Evolutionary conservation across 1,140 invertebrate genomes (phyloP).

Genomic region (Drosophila navojoa): DNA sequence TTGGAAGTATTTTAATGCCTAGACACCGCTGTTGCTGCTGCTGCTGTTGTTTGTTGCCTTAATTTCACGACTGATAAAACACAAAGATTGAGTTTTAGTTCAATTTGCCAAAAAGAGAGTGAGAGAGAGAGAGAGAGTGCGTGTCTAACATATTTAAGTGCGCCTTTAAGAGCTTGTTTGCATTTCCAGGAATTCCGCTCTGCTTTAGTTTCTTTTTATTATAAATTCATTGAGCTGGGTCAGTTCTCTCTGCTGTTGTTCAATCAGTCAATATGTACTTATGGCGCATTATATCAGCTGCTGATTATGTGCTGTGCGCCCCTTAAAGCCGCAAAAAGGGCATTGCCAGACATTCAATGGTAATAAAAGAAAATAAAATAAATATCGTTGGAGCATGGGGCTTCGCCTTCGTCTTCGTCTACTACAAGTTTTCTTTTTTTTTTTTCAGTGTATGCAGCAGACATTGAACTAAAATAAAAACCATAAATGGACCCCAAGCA

Average conservation of each 20-base stretch:
- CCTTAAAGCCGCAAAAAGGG: constrained; percentile 65
- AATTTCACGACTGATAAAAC: constrained; percentile 81
- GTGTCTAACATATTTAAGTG: constrained; percentile 15
- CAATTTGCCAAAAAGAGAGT: constrained; percentile 24
- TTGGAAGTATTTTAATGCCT: constrained; percentile 50
- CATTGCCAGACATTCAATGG: constrained; percentile 41
- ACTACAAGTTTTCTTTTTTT: not conserved
- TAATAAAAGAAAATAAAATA: constrained; percentile 51
- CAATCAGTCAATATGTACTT: constrained; percentile 52
- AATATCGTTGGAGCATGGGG: constrained; percentile 15
- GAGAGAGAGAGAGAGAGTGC: constrained; percentile 1
- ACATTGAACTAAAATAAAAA: constrained; percentile 75
- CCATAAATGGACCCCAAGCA: constrained; percentile 57
- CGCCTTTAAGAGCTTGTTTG: constrained; percentile 13
- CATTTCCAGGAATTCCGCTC: constrained; percentile 7
- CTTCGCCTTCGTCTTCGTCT: not conserved
- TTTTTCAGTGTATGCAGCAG: not conserved
- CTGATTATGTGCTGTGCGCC: constrained; percentile 54
- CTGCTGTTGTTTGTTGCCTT: constrained; percentile 38
- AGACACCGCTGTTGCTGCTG: constrained; percentile 7
- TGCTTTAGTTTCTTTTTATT: not conserved
- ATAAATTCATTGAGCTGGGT: constrained; percentile 18
- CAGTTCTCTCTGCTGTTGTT: constrained; percentile 11
- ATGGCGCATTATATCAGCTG: constrained; percentile 62
- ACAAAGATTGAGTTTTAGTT: constrained; percentile 49